Percentiles rank a stretch among this genome's conserved stretches.
phyloP scores from a whole-genome alignment of 2,113 vertebrate species.

The Psilopsiagon aurifrons region DNA sequence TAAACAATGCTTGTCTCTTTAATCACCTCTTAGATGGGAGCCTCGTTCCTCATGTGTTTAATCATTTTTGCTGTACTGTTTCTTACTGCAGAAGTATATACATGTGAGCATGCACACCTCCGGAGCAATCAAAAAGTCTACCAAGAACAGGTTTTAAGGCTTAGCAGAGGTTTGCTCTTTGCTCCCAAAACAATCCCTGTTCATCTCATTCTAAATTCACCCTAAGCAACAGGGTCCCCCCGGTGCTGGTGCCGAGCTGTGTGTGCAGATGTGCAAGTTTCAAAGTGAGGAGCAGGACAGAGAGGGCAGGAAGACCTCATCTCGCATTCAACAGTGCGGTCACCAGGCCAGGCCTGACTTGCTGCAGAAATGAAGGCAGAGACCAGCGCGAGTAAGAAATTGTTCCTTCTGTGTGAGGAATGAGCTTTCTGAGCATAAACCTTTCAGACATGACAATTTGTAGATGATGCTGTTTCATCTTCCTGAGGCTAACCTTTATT shows the following conservation, averaged over 20 bases:
- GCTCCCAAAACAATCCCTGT: background rate
- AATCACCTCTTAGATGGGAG: slow-evolving; percentile 50
- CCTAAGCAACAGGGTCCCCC: background rate
- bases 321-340: background rate
- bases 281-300: background rate
- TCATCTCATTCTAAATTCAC: slow-evolving; percentile 8
- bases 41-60: slow-evolving; percentile 53
- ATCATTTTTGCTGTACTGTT: slow-evolving; percentile 25
- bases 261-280: background rate
- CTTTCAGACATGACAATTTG: background rate
- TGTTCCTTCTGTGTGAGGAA: background rate
- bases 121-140: background rate
- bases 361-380: background rate
- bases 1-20: slow-evolving; percentile 32
- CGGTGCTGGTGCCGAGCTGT: background rate
- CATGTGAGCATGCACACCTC: background rate
- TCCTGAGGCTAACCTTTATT: background rate
- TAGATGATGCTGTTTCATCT: background rate
- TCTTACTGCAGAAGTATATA: background rate
- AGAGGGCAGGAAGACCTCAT: background rate
- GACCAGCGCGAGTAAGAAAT: background rate
- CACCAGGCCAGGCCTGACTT: background rate
- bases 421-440: background rate
- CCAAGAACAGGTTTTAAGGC: background rate
- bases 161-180: slow-evolving; percentile 12